A percentile compares a stretch with the other conserved stretches of the same genome.
phyloP scores from a whole-genome alignment of 2,113 vertebrate species.

The Dromaius novaehollandiae region DNA sequence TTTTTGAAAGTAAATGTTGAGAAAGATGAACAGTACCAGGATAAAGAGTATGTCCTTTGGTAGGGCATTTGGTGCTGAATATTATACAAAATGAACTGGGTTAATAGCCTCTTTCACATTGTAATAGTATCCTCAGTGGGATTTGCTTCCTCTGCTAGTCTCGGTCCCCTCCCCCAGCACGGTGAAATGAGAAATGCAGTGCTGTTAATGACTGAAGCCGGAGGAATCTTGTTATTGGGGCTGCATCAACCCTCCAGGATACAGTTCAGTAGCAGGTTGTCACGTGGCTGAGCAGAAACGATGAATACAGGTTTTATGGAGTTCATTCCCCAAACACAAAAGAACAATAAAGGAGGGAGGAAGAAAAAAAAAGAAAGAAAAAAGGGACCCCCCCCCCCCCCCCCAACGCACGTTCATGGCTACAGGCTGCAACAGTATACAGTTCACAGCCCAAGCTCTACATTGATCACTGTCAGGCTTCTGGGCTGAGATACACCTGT shows the following conservation, averaged over 20 bases:
- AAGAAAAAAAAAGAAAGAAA: background rate
- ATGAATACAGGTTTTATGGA: constrained; percentile 68
- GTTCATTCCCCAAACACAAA: constrained; percentile 68
- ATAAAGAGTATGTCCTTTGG: background rate
- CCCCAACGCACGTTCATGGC: constrained; percentile 3
- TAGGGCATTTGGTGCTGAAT: background rate
- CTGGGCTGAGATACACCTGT: constrained; percentile 45
- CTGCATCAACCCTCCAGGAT: constrained; percentile 60
- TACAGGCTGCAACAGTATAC: constrained; percentile 37
- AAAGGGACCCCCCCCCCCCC: too few relatives aligned
- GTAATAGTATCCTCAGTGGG: constrained; percentile 22
- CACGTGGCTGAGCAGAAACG: constrained; percentile 57
- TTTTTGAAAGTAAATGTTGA: background rate
- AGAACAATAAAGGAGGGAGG: background rate
- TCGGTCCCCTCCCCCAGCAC: constrained; percentile 10
- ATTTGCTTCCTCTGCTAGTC: constrained; percentile 11
- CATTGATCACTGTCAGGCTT: constrained; percentile 61
- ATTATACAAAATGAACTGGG: background rate
- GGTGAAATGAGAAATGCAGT: constrained; percentile 46
- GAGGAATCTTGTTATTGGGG: constrained; percentile 62
- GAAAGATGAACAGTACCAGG: background rate
- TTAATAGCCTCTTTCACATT: constrained; percentile 41
- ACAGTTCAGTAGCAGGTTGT: constrained; percentile 69
- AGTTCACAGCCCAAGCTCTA: constrained; percentile 41
- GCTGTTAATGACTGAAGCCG: constrained; percentile 56